These are phyloP conservation scores for Aeoliscus strigatus DNA, from an alignment of 2,797 vertebrate genomes.

Conservation along the genomic window DNA sequence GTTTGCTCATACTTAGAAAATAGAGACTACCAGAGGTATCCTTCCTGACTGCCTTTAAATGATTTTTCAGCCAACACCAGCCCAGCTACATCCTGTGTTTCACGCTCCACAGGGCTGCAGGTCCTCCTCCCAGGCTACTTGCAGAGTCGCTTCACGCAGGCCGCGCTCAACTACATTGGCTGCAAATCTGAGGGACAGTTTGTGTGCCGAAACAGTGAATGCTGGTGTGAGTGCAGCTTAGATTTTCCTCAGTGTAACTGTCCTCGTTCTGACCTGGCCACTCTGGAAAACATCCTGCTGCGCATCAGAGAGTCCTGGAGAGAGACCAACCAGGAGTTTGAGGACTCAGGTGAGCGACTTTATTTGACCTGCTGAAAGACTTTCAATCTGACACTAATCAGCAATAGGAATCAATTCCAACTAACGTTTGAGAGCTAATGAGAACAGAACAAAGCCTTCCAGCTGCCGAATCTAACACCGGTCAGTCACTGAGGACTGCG, in stretches of 20 bases:
- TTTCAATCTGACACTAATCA: too few species aligned
- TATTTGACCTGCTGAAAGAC: too few species aligned
- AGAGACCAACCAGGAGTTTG: constrained; percentile 84
- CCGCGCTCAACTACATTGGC: constrained; percentile 89
- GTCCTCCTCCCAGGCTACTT: constrained; percentile 87
- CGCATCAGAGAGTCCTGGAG: constrained; percentile 83
- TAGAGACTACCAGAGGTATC: too few species aligned
- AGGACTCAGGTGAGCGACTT: constrained; percentile 86
- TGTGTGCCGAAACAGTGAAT: constrained; percentile 87
- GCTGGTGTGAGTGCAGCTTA: constrained; percentile 88
- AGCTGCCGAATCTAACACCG: too few species aligned
- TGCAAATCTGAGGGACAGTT: constrained; percentile 94
- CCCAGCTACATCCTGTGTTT: constrained; percentile 4
- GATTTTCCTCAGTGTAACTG: constrained; percentile 91
- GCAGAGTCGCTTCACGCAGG: constrained; percentile 86
- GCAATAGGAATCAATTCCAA: too few species aligned
- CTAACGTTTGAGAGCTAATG: too few species aligned
- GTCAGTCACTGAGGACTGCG: too few species aligned
- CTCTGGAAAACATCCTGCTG: constrained; percentile 84
- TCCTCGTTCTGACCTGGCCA: constrained; percentile 85
- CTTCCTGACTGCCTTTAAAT: too few species aligned
- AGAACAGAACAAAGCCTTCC: too few species aligned
- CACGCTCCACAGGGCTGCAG: constrained; percentile 80
- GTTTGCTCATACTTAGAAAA: too few species aligned
- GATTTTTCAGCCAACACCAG: too few species aligned